Evolutionary conservation across 2,888 invertebrate species (phyloP).

Genomic region (Ametastegia equiseti): DNA sequence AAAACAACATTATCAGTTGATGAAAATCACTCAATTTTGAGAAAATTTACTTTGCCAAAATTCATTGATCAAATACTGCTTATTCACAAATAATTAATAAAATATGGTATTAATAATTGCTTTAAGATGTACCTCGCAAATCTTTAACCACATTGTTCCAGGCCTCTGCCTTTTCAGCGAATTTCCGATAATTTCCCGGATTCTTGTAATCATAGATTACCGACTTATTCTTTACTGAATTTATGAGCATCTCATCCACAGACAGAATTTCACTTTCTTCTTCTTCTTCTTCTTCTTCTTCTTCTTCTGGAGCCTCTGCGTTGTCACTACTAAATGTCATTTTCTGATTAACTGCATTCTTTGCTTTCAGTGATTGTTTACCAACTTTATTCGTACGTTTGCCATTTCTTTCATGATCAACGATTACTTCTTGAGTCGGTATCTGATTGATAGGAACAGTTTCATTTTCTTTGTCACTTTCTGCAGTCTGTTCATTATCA

Average conservation of each 20-base stretch:
- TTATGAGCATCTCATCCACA: constrained; percentile 4
- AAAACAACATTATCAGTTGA: background rate
- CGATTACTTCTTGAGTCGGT: no score
- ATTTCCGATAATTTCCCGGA: background rate
- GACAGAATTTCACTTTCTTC: background rate
- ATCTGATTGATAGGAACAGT: no score
- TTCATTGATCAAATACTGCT: background rate
- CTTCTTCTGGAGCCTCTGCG: background rate
- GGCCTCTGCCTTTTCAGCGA: background rate
- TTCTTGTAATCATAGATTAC: background rate
- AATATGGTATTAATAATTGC: background rate
- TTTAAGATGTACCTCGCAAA: background rate
- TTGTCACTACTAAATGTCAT: no score
- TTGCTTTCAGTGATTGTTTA: no score
- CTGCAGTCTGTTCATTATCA: no score
- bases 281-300: background rate
- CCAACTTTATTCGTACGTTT: no score
- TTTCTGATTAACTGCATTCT: background rate
- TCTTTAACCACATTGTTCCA: background rate
- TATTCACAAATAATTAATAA: background rate
- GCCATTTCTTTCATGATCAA: no score
- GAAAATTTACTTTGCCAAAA: background rate
- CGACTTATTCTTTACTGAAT: background rate
- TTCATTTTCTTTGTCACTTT: no score
- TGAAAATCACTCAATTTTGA: background rate